phyloP scores from a whole-genome alignment of 2,113 vertebrate genomes.

The Phoenicopterus ruber region DNA sequence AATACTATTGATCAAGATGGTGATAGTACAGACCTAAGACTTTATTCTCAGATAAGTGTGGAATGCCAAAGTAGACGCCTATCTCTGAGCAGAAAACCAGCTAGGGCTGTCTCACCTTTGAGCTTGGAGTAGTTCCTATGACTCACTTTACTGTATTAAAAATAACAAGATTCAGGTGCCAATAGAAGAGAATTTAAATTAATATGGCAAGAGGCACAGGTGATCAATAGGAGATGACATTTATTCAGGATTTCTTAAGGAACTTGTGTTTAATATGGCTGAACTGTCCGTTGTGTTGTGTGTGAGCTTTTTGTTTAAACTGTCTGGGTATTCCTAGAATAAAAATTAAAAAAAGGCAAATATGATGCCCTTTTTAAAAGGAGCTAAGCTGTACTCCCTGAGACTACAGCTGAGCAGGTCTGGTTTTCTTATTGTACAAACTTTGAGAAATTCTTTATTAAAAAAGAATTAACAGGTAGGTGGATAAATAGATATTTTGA shows the following conservation, averaged over 20 bases:
- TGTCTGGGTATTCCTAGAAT: neutral
- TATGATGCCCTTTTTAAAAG: neutral
- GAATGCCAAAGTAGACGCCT: neutral
- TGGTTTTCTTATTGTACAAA: neutral
- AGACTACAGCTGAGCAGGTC: neutral
- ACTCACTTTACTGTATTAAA: neutral
- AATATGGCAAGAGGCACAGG: neutral
- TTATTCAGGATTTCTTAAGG: slow-evolving; percentile 8
- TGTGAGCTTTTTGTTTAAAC: neutral
- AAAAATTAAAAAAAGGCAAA: neutral
- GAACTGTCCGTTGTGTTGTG: neutral
- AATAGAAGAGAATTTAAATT: neutral
- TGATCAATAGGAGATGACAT: neutral
- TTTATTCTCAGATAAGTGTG: neutral
- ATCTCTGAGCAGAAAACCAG: neutral
- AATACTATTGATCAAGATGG: neutral
- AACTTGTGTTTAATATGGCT: neutral
- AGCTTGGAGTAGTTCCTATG: neutral
- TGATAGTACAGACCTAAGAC: neutral
- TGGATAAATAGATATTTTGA: neutral
- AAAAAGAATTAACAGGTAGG: neutral
- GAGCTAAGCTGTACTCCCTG: neutral
- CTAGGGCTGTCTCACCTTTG: neutral
- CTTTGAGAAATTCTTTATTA: neutral
- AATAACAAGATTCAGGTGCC: neutral